A percentile compares a stretch with the other conserved stretches of the same genome.
Conservation (phyloP, 2,888 invertebrate species). For the Hoplodrina blanda region DNA sequence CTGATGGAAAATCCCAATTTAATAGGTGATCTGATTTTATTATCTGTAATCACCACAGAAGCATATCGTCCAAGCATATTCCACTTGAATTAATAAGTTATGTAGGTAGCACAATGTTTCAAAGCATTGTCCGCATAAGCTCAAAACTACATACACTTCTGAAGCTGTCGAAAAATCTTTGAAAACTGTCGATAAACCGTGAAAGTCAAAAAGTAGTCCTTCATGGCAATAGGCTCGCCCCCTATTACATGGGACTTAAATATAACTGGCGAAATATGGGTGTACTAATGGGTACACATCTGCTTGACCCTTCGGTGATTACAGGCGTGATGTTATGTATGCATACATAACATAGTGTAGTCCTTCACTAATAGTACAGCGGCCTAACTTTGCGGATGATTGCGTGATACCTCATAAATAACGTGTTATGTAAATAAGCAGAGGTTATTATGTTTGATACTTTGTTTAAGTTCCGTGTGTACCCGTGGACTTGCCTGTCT, state of each 20-base stretch:
- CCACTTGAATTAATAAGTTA: neutral
- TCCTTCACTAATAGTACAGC: constrained; percentile 11
- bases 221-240: neutral
- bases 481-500: constrained; percentile 43
- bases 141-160: neutral
- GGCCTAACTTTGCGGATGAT: constrained; percentile 21
- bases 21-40: too few relatives aligned
- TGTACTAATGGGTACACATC: too few relatives aligned
- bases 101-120: neutral
- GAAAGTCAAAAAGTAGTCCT: neutral
- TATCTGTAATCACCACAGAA: too few relatives aligned
- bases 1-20: too few relatives aligned
- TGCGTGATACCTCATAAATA: constrained; percentile 33
- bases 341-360: too few relatives aligned
- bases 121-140: neutral
- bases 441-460: constrained; percentile 36
- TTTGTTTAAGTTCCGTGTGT: constrained; percentile 47
- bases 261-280: too few relatives aligned
- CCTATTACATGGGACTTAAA: too few relatives aligned
- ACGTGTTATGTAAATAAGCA: constrained; percentile 43
- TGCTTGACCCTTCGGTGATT: too few relatives aligned
- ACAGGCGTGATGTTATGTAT: too few relatives aligned
- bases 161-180: neutral
- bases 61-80: too few relatives aligned
- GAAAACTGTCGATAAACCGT: neutral